A percentile compares a stretch with the other conserved stretches of the same genome.
These are phyloP conservation scores for Bombus huntii DNA, from an alignment of 1,140 invertebrate genomes.

Conservation along the genomic window DNA sequence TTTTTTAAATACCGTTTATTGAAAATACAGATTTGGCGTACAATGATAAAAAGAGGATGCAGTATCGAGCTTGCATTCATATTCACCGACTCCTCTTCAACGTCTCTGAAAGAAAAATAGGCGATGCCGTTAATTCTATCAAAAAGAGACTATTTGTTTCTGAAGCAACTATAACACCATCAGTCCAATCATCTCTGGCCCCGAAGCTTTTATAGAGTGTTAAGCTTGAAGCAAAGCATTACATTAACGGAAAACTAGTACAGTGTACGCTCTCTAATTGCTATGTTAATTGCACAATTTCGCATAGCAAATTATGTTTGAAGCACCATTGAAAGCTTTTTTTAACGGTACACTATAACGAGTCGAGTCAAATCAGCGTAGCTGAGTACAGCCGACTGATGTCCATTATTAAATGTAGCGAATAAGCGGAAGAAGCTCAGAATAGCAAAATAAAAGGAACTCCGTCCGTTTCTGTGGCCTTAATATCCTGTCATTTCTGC, in stretches of 20 bases:
- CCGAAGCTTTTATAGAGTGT: conserved; percentile 52
- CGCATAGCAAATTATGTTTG: conserved; percentile 40
- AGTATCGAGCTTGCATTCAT: conserved; percentile 39
- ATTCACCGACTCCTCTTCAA: conserved; percentile 42
- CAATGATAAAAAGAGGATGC: conserved; percentile 64
- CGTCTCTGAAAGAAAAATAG: conserved; percentile 73
- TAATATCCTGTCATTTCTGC: conserved; percentile 83
- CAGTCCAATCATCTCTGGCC: conserved; percentile 37
- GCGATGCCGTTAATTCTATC: conserved; percentile 50
- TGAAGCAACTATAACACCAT: conserved; percentile 23
- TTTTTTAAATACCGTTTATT: conserved; percentile 71
- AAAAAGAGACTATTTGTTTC: conserved; percentile 39
- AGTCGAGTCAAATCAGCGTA: conserved; percentile 23
- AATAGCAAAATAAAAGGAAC: conserved; percentile 72
- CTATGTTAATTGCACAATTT: conserved; percentile 33
- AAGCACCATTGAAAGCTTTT: conserved; percentile 28
- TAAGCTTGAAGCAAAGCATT: conserved; percentile 66
- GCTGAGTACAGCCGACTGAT: conserved; percentile 23
- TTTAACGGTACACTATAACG: conserved; percentile 26
- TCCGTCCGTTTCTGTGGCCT: conserved; percentile 43
- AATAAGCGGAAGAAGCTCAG: conserved; percentile 73
- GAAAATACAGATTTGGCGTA: conserved; percentile 74
- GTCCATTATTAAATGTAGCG: conserved; percentile 58
- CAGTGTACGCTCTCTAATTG: conserved; percentile 24
- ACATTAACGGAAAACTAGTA: conserved; percentile 40